Evolutionary conservation across 2,888 invertebrate genomes (phyloP).

Genomic region (Spilarctia lutea): DNA sequence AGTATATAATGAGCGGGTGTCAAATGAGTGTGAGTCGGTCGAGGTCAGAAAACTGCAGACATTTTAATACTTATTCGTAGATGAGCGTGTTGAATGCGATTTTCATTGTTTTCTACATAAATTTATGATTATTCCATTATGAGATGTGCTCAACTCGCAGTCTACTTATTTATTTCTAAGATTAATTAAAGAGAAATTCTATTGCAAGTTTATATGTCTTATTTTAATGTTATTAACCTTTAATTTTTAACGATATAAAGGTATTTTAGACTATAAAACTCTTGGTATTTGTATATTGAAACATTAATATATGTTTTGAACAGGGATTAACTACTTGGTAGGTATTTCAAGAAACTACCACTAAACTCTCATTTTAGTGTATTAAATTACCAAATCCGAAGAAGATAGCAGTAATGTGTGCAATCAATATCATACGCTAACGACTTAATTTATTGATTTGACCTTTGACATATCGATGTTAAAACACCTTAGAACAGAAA

Average conservation of each 20-base stretch:
- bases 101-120: neutral
- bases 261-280: no score
- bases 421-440: conserved; percentile 1
- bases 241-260: no score
- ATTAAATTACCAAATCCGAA: neutral
- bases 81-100: conserved; percentile 12
- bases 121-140: neutral
- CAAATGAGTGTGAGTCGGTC: conserved; percentile 15
- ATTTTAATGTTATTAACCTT: no score
- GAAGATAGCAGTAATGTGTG: neutral
- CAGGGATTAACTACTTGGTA: no score
- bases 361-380: neutral
- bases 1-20: conserved; percentile 14
- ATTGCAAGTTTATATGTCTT: neutral
- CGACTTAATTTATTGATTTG: conserved; percentile 12
- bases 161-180: neutral
- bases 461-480: conserved; percentile 28
- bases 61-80: conserved; percentile 10
- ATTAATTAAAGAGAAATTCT: neutral
- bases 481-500: conserved; percentile 43
- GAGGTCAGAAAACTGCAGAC: conserved; percentile 16
- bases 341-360: neutral
- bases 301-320: no score
- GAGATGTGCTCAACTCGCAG: neutral
- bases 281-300: no score